Evolutionary conservation across 30 jellyfish, hydroid and myxozoan genomes (phyloP).

Genomic region (Turritopsis dohrnii): DNA sequence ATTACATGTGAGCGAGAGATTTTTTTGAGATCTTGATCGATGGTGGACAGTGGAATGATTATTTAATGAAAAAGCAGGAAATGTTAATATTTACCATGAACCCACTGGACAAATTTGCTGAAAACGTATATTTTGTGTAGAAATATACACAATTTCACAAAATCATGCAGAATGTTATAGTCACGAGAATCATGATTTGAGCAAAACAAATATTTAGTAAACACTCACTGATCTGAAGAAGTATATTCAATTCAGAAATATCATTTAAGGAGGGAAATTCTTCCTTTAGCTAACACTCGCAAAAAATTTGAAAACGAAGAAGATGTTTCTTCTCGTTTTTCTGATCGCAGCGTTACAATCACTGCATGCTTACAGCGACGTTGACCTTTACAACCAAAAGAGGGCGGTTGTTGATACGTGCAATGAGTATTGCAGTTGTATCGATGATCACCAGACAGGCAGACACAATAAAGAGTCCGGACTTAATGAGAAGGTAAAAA

Average conservation of each 20-base stretch:
- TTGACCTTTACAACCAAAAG: not conserved
- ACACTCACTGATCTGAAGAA: not conserved
- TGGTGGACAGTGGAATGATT: too few species aligned
- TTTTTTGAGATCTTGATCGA: too few species aligned
- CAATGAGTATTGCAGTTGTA: not conserved
- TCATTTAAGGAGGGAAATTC: not conserved
- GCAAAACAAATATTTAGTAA: too few species aligned
- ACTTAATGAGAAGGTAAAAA: not conserved
- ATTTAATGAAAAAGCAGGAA: too few species aligned
- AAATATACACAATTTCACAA: too few species aligned
- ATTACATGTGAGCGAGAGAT: too few species aligned
- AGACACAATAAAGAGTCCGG: not conserved
- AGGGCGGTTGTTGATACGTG: not conserved
- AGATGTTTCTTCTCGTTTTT: not conserved
- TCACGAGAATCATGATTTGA: too few species aligned
- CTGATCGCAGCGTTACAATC: not conserved
- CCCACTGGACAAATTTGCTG: too few species aligned
- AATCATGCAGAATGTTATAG: too few species aligned
- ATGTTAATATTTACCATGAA: too few species aligned
- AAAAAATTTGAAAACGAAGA: not conserved
- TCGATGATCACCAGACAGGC: not conserved
- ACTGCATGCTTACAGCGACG: not conserved
- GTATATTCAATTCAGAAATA: not conserved
- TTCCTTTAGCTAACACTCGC: not conserved
- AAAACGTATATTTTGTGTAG: too few species aligned